Evolutionary conservation across 2,797 vertebrate species (phyloP).

Genomic region (Microcaecilia unicolor): DNA sequence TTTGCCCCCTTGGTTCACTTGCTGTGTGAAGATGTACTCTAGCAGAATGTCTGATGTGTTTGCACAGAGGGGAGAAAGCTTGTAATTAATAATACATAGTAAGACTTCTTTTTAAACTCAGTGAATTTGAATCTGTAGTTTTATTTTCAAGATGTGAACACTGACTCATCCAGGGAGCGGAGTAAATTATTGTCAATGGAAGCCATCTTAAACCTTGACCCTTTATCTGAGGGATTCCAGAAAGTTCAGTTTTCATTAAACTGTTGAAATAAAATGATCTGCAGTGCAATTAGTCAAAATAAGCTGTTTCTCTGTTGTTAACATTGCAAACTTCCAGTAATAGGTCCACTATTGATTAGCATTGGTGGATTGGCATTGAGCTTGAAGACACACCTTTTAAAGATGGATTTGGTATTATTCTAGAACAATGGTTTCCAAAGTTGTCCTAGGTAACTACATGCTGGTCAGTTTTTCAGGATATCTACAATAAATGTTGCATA

Average conservation of each 20-base stretch:
- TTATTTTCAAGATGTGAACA: too few relatives aligned
- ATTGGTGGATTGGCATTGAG: neutral
- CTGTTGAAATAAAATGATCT: slow-evolving; percentile 23
- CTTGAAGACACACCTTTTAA: too few relatives aligned
- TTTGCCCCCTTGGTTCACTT: neutral
- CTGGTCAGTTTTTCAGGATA: too few relatives aligned
- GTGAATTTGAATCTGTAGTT: too few relatives aligned
- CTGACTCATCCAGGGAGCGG: too few relatives aligned
- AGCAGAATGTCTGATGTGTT: neutral
- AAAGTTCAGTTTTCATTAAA: neutral
- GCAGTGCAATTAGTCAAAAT: slow-evolving; percentile 14
- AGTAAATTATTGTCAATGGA: slow-evolving; percentile 29
- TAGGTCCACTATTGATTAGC: neutral
- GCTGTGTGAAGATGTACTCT: neutral
- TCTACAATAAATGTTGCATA: too few relatives aligned
- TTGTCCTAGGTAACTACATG: too few relatives aligned
- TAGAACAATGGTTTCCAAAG: too few relatives aligned
- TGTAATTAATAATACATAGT: too few relatives aligned
- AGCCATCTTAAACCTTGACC: slow-evolving; percentile 29
- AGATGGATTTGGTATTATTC: too few relatives aligned
- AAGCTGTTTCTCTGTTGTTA: neutral
- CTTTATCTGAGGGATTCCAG: slow-evolving; percentile 30
- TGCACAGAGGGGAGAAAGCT: neutral
- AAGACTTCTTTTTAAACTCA: too few relatives aligned
- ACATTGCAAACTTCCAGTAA: neutral